Base-by-base conservation (phyloP, 2,113 vertebrate species). In the Halichoeres trimaculatus region DNA sequence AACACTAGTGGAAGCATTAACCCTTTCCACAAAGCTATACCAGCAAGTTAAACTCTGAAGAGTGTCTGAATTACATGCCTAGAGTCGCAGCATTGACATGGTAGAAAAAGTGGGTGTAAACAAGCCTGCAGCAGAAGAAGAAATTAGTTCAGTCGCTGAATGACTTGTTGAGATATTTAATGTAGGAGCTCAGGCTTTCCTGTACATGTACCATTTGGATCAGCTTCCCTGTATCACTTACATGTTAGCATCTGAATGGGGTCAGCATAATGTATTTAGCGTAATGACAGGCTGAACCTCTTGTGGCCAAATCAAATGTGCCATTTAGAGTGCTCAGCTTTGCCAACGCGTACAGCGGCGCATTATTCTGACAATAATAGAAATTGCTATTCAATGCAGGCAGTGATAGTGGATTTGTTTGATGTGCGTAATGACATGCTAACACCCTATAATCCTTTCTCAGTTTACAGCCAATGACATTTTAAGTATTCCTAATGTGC, bases 401-500 rank as follows among this genome's bases (percentile, higher is more conserved):
- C 68, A 61, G 50, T 30, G 35, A 43, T 66, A 64, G 78, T 74
- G 83, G 79, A 81, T 91, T 75, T 76, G 74, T 88, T 88, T 87
- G 76, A 84, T 83, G 79, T 77, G 40, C 71, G 77, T 86, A 83
- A 88, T 87, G 83, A 62, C 76, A 74, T 63, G 77, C 76, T 87
- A 87, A 87, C 84, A 83, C 74, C 75, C 78, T 85, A 71, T 86
- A 88, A 91, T 90, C 84, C 82, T 61, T 70, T 45, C 53, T 64
- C 64, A 56, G 40, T 84, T 81, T 82, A 81, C 69, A 43, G 76
- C 81, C 70, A 84, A 56, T 87, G 71, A 83, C 76, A 87, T 85
- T 89, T 87, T 74, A 85, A 88, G 66, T 76, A 85, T 86, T 84
- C 40, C 66, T 84, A 78, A 88, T 88, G 78, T 83, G 69, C 63